Percentiles rank a stretch among this genome's conserved stretches.
Conservation (phyloP, 2,113 vertebrate genomes). For the Salminus brasiliensis region DNA sequence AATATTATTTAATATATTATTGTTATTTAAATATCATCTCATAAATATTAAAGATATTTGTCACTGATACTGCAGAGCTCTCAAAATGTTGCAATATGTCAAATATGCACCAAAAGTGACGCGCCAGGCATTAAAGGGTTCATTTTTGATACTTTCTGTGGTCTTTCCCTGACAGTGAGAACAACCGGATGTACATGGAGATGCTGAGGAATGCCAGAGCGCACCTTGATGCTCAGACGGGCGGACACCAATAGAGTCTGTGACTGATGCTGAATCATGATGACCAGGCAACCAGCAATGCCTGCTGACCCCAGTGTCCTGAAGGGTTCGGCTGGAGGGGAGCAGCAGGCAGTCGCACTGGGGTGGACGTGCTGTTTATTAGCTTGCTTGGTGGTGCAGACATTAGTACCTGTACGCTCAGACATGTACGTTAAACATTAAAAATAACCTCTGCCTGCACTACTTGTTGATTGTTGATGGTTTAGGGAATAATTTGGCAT, state of each 20-base stretch:
- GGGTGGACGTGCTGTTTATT: neutral
- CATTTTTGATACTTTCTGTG: neutral
- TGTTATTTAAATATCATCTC: no score
- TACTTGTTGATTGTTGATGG: no score
- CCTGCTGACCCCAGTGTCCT: neutral
- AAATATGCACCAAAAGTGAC: no score
- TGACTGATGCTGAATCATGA: neutral
- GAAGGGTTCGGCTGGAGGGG: neutral
- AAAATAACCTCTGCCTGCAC: no score
- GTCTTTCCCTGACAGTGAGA: slow-evolving; percentile 61
- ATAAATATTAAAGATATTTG: no score
- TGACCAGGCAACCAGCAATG: neutral
- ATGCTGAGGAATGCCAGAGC: slow-evolving; percentile 66
- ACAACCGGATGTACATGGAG: slow-evolving; percentile 68
- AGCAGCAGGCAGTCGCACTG: neutral
- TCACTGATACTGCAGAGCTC: no score
- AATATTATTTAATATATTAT: no score
- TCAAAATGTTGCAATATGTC: no score
- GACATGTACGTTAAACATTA: neutral
- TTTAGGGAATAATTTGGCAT: no score
- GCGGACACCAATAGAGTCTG: slow-evolving; percentile 44
- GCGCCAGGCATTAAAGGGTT: no score
- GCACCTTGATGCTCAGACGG: slow-evolving; percentile 65
- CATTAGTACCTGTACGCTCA: neutral
- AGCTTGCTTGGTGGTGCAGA: neutral